Percentiles rank a stretch among this genome's conserved stretches.
Conservation (phyloP, 2,113 vertebrate genomes). For the Carollia perspicillata region DNA sequence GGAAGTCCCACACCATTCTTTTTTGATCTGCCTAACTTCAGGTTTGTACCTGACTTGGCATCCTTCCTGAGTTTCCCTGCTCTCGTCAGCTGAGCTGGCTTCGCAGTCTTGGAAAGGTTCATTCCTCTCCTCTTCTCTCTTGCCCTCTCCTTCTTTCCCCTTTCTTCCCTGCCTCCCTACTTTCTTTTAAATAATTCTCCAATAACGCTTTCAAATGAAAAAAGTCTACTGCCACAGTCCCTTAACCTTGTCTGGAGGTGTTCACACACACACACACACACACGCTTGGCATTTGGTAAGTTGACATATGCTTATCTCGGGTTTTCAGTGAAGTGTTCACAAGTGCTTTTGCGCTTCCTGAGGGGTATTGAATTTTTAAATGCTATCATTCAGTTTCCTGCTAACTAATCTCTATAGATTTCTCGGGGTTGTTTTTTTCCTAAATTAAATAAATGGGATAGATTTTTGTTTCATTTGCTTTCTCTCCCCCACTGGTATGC, state of each 20-base stretch:
- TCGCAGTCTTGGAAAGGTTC: background rate
- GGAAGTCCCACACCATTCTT: background rate
- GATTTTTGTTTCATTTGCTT: slow-evolving; percentile 37
- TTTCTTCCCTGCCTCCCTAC: background rate
- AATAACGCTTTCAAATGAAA: background rate
- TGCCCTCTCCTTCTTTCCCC: background rate
- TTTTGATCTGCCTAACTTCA: background rate
- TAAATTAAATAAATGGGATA: slow-evolving; percentile 14
- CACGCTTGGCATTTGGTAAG: background rate
- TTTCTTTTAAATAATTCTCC: background rate
- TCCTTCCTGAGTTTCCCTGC: background rate
- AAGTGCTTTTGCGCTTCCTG: slow-evolving; percentile 22
- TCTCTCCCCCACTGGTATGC: background rate
- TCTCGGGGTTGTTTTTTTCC: background rate
- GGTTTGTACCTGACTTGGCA: background rate
- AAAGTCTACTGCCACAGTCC: background rate
- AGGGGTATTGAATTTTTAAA: slow-evolving; percentile 51
- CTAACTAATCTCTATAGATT: slow-evolving; percentile 32
- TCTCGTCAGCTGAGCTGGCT: background rate
- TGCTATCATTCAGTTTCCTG: background rate
- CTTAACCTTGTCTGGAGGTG: background rate
- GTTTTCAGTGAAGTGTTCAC: slow-evolving; percentile 28
- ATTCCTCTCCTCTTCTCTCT: background rate
- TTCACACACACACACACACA: background rate
- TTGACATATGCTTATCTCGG: background rate